These are phyloP conservation scores for Rhea pennata DNA, from an alignment of 2,113 vertebrate species.

Conservation along the genomic window DNA sequence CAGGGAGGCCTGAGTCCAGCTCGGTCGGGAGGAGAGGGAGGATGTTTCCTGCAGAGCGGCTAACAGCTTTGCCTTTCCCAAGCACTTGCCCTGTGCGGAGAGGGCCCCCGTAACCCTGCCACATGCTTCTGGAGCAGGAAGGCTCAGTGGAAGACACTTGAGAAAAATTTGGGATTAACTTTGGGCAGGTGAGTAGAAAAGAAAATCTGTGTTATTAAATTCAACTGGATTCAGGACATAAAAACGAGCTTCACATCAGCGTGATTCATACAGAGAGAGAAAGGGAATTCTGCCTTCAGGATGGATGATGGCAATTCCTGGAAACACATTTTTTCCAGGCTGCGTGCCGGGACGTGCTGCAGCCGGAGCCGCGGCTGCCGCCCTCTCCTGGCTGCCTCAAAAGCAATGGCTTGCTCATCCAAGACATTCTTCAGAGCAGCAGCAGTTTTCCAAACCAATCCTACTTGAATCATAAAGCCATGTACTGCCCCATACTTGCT, in stretches of 20 bases:
- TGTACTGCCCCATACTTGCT: neutral
- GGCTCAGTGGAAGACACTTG: accelerated
- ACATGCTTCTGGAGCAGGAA: accelerated
- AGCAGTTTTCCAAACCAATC: neutral
- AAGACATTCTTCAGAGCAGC: slow-evolving; percentile 16
- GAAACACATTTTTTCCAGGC: neutral
- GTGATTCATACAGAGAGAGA: neutral
- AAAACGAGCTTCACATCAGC: neutral
- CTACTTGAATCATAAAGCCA: neutral
- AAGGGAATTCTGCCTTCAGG: neutral
- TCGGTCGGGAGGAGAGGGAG: neutral
- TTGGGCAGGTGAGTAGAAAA: neutral
- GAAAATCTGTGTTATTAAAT: neutral
- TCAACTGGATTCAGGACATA: neutral
- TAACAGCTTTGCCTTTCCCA: neutral
- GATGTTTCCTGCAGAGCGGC: neutral
- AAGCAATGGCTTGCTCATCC: neutral
- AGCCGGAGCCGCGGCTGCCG: neutral
- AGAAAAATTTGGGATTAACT: neutral
- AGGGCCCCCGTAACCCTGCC: neutral
- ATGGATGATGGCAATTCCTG: neutral
- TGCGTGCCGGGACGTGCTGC: neutral
- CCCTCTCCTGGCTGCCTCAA: slow-evolving; percentile 50
- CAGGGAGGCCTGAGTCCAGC: neutral
- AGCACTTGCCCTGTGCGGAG: neutral